These are phyloP conservation scores for Cybosia mesomella DNA, from an alignment of 2,888 invertebrate genomes.

Conservation along the genomic window DNA sequence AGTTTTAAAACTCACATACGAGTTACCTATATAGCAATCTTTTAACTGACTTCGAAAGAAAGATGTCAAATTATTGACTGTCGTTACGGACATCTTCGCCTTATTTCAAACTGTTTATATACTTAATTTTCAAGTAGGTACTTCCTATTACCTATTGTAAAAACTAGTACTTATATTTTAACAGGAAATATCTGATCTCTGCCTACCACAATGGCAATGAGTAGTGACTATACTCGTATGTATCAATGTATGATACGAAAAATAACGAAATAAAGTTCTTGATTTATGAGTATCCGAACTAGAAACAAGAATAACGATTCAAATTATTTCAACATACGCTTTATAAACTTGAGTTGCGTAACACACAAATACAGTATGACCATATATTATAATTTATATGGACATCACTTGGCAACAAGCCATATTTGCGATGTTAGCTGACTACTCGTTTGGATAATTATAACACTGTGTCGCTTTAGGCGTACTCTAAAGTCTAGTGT, in stretches of 20 bases:
- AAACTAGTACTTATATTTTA: too few species aligned
- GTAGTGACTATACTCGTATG: background rate
- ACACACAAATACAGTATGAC: constrained; percentile 19
- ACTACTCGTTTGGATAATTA: background rate
- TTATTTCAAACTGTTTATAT: too few species aligned
- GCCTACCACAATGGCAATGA: background rate
- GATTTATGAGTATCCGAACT: constrained; percentile 12
- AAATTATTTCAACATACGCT: constrained; percentile 17
- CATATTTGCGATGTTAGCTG: constrained; percentile 14
- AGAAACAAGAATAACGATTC: constrained; percentile 20
- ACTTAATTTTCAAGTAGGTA: too few species aligned
- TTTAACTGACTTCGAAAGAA: too few species aligned
- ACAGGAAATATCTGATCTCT: background rate
- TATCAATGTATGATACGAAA: too few species aligned
- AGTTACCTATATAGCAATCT: too few species aligned
- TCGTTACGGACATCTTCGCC: too few species aligned
- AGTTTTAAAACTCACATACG: too few species aligned
- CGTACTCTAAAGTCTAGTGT: background rate
- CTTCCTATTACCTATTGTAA: too few species aligned
- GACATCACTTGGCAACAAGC: constrained; percentile 24
- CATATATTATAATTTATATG: constrained; percentile 21
- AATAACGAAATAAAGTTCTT: background rate
- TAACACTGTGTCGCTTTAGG: background rate
- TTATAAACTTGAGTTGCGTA: constrained; percentile 23
- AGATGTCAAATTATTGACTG: too few species aligned